A percentile compares a stretch with the other conserved stretches of the same genome.
Evolutionary conservation across 1,140 invertebrate genomes (phyloP).

Genomic region (Drosophila truncata): DNA sequence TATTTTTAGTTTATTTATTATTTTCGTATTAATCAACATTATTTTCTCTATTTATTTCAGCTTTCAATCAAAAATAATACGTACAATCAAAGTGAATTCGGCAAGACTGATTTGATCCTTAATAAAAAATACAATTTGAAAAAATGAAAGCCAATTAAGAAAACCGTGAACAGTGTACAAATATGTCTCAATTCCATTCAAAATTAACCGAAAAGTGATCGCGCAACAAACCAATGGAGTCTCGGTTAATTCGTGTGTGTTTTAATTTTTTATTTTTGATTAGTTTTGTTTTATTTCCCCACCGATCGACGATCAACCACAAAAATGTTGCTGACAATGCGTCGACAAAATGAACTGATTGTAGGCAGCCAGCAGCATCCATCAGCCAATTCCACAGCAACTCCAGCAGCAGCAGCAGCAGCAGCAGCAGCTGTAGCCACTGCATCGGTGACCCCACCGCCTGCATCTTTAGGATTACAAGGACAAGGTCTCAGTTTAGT

Average conservation of each 20-base stretch:
- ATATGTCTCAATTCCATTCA: constrained; percentile 26
- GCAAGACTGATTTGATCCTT: constrained; percentile 29
- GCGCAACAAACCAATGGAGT: constrained; percentile 72
- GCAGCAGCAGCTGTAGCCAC: constrained; percentile 5
- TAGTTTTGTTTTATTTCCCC: constrained; percentile 49
- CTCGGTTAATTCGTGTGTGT: constrained; percentile 37
- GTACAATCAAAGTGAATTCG: constrained; percentile 26
- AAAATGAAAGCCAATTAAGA: constrained; percentile 14
- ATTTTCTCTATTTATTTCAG: constrained; percentile 2
- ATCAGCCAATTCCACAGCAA: constrained; percentile 43
- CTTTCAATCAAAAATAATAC: constrained; percentile 22
- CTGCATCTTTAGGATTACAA: background rate
- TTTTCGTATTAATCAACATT: background rate
- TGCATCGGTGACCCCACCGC: background rate
- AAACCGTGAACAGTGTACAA: constrained; percentile 19
- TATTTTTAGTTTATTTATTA: no score
- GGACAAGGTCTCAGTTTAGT: constrained; percentile 37
- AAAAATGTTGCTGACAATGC: constrained; percentile 86
- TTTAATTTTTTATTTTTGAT: constrained; percentile 65
- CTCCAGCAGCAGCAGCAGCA: constrained; percentile 11
- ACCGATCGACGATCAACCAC: constrained; percentile 29
- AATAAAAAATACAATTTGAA: background rate
- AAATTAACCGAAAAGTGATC: constrained; percentile 26
- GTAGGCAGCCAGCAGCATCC: constrained; percentile 70
- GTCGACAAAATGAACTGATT: constrained; percentile 84